Conservation (phyloP, 1,140 invertebrate genomes). For the Caerostris extrusa region DNA sequence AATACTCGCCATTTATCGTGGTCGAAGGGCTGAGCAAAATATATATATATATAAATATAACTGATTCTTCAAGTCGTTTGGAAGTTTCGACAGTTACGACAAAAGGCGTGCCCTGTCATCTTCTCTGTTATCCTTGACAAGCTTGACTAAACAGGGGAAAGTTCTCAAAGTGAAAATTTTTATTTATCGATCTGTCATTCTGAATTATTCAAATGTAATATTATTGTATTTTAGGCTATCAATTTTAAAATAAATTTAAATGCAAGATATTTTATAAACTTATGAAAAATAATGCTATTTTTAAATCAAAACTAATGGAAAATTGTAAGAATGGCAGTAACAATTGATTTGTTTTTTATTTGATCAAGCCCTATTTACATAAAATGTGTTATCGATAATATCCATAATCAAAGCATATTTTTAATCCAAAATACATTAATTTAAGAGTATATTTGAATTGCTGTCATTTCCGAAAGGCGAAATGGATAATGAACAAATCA, state of each 20-base stretch:
- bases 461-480: too few relatives aligned
- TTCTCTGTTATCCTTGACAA: constrained; percentile 53
- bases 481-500: too few relatives aligned
- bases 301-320: not conserved
- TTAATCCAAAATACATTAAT: too few relatives aligned
- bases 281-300: too few relatives aligned
- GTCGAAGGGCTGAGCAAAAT: not conserved
- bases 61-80: constrained; percentile 44
- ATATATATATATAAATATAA: constrained; percentile 41
- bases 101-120: constrained; percentile 49
- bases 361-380: too few relatives aligned
- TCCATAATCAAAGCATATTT: too few relatives aligned
- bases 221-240: not conserved
- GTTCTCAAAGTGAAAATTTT: constrained; percentile 32
- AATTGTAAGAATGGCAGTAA: too few relatives aligned
- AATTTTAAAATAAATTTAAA: too few relatives aligned
- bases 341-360: too few relatives aligned
- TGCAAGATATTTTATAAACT: too few relatives aligned
- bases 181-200: not conserved
- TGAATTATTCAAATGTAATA: not conserved
- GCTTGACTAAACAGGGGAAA: constrained; percentile 46
- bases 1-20: constrained; percentile 50
- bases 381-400: too few relatives aligned
- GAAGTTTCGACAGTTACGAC: constrained; percentile 55
- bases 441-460: too few relatives aligned